Conservation (phyloP, 2,888 invertebrate species). For the Lycocerus yunnanus region DNA sequence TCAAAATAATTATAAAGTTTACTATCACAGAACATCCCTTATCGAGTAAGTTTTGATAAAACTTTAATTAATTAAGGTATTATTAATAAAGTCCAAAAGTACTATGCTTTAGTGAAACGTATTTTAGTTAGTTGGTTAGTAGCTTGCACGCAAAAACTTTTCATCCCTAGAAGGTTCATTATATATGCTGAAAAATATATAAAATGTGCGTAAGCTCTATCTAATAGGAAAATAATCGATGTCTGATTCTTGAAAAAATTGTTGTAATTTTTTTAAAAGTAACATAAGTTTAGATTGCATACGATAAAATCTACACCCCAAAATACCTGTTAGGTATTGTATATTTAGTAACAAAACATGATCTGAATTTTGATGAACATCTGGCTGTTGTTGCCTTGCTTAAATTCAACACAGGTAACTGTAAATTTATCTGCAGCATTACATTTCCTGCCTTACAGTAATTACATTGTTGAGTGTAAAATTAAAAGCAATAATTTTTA, state of each 20-base stretch:
- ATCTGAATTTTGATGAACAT: conserved; percentile 20
- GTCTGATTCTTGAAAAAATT: not conserved
- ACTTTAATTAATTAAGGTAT: not conserved
- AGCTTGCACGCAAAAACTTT: not conserved
- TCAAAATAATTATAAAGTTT: not conserved
- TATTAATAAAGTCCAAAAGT: not conserved
- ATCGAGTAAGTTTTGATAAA: not conserved
- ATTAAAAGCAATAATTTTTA: conserved; percentile 8
- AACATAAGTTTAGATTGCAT: conserved; percentile 3
- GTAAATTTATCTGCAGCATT: conserved; percentile 17
- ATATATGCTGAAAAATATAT: not conserved
- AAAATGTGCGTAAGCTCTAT: not conserved
- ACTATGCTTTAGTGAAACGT: not conserved
- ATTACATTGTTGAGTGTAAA: conserved; percentile 7
- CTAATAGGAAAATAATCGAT: not conserved
- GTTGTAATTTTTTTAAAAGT: not conserved
- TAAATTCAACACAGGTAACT: conserved; percentile 18
- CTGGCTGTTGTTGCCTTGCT: conserved; percentile 17
- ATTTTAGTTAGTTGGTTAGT: not conserved
- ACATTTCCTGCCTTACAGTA: conserved; percentile 4
- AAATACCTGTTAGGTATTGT: conserved; percentile 21
- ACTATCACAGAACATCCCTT: not conserved
- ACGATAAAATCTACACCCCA: conserved; percentile 15
- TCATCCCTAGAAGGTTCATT: not conserved
- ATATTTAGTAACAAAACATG: conserved; percentile 14